These are phyloP conservation scores for Lepidochitona cinerea DNA, from an alignment of 2,888 invertebrate species.

Conservation along the genomic window DNA sequence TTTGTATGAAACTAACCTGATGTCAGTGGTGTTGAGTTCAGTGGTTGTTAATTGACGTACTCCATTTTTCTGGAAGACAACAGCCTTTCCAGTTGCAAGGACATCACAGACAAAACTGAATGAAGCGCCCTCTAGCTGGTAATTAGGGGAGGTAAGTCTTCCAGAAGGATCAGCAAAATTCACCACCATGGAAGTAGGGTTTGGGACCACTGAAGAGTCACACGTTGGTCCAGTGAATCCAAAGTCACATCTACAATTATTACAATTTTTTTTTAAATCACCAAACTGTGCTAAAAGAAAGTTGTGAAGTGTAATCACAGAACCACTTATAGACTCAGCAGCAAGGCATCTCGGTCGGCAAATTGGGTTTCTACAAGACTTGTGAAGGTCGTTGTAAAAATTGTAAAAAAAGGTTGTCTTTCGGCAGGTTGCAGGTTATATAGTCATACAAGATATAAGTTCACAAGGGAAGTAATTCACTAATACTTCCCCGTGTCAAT, in stretches of 20 bases:
- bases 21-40: conserved; percentile 67
- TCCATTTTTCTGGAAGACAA: conserved; percentile 65
- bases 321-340: too few species aligned
- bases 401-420: too few species aligned
- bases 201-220: conserved; percentile 47
- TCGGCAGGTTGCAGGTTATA: too few species aligned
- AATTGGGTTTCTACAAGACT: too few species aligned
- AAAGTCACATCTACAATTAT: conserved; percentile 64
- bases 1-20: too few species aligned
- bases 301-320: too few species aligned
- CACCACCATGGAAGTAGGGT: conserved; percentile 45
- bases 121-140: conserved; percentile 45
- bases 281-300: too few species aligned
- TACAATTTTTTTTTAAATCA: too few species aligned
- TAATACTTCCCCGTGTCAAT: too few species aligned
- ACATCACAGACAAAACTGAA: conserved; percentile 69
- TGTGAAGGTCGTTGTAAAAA: not conserved
- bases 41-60: conserved; percentile 56
- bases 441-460: too few species aligned
- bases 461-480: too few species aligned
- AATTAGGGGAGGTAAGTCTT: conserved; percentile 35
- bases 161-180: conserved; percentile 51
- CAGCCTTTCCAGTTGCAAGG: conserved; percentile 65
- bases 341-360: too few species aligned
- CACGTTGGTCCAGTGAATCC: conserved; percentile 67